phyloP scores from a whole-genome alignment of 2,113 vertebrate species.

The Perccottus glenii region DNA sequence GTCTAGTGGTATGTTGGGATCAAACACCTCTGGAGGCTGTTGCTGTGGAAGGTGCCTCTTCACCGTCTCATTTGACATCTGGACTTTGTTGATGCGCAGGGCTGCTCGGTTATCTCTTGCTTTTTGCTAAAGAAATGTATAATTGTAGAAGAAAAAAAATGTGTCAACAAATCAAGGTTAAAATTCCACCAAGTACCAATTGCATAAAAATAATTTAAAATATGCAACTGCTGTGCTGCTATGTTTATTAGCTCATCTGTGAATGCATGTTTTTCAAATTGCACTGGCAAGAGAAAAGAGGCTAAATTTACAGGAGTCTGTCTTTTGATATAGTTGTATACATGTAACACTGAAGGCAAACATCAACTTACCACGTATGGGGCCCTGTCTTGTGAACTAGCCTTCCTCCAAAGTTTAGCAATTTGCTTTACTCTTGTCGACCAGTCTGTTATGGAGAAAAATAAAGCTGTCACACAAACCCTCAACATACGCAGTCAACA shows the following conservation, averaged over 20 bases:
- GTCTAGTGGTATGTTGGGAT: constrained; percentile 89
- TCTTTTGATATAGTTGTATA: too few relatives aligned
- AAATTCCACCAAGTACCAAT: not conserved
- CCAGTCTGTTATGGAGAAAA: constrained; percentile 86
- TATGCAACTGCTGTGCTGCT: too few relatives aligned
- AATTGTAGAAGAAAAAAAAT: constrained; percentile 15
- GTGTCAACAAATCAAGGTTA: not conserved
- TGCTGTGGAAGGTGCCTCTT: constrained; percentile 91
- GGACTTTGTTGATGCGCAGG: constrained; percentile 97
- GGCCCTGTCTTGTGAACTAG: constrained; percentile 96
- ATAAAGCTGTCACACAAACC: constrained; percentile 34
- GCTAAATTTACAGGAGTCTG: too few relatives aligned
- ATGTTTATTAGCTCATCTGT: too few relatives aligned
- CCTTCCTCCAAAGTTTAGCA: constrained; percentile 98
- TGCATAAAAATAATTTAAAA: too few relatives aligned
- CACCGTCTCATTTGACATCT: constrained; percentile 96
- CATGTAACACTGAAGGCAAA: too few relatives aligned
- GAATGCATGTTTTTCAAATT: too few relatives aligned
- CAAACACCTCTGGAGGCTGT: constrained; percentile 90
- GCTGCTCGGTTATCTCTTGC: constrained; percentile 98
- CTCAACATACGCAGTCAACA: not conserved
- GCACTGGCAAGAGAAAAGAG: too few relatives aligned
- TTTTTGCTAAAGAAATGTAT: constrained; percentile 89
- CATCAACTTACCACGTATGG: constrained; percentile 94
- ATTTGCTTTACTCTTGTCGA: constrained; percentile 97